Base-by-base conservation (phyloP, 2,113 vertebrate species). In the Malurus cyaneus region DNA sequence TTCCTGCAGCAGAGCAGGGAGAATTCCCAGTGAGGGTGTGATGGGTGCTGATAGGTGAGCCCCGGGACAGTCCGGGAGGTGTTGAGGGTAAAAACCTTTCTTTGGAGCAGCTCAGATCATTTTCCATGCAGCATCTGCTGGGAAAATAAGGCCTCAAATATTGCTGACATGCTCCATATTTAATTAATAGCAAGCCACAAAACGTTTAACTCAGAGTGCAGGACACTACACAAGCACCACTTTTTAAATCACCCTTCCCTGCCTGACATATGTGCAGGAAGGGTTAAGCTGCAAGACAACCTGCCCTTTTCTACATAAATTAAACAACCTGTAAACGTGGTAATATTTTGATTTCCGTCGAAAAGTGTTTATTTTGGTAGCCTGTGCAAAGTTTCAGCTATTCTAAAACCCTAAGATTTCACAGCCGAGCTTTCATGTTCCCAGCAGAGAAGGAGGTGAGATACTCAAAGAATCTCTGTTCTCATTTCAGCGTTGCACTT, bases 381-480 rank as follows among this genome's bases (percentile, higher is more conserved):
- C 1, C 3, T 21, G 73, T 29, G 25, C 89, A 59, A 54, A 93
- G 67, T 83, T 91, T 54, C 79, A 93, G 85, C 92, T 92, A 19
- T 94, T 91, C 89, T 94, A 62, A 97, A 95, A 16, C 34, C 16
- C 74, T 7, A 34, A 76, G 62, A 93, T 89, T 93, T 95, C 92
- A 70, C 87, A 92, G 92, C 71, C 47, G 8, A 54, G 87, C 59
- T 96, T 93, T 96, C 94, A 41, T 95, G 54, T 90, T 96, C 89
- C 82, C 85, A 71, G 92, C 74, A 85, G 81, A 94, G 90, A 92
- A 86, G 87, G 93, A 94, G 94, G 92, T 96, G 96, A 92, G 91
- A 91, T 49, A 78, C 88, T 95, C 95, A 87, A 56, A 91, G 95
- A 81, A 89, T 91, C 91, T 92, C 92, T 93, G 82, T 90, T 96